Evolutionary conservation across 30 jellyfish, hydroid and myxozoan species (phyloP), one percentile per base, ranked within the genome.

Genomic region (Aurelia sp.): DNA sequence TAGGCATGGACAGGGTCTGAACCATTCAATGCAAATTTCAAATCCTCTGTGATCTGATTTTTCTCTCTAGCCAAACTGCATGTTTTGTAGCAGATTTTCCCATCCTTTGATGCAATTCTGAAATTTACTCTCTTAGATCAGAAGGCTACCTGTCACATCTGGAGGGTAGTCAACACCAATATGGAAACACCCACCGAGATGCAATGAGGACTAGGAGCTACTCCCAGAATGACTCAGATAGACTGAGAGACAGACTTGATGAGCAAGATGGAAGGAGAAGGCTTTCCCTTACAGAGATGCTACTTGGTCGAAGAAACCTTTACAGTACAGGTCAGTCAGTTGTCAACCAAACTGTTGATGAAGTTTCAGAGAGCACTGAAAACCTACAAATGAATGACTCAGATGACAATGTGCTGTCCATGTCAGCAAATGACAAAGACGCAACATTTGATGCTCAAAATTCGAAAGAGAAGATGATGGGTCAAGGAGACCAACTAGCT

Each of bases 271-370:
- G 53, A 10, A 72, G 66, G 47, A 68, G 84, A 44, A 41, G 86
- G 33, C 13, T 51, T 16, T 84, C 93, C 30, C 47, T 84, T 20
- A 58, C 87, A 15, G 87, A 84, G 27, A 18, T 73, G 15, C 74
- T 84, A n/a, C 81, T 84, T 73, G 93, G 87, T 21, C 86, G 86
- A 20, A 40, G 87, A 48, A 61, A 71, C 82, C 47, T 73, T 50
- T 53, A 50, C 71, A 73, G 77, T 12, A 19, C 66, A 10, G 48
- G 40, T 78, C 69, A 63, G 62, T 66, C 89, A 8, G 82, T 73
- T 44, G 67, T 63, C 55, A 31, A 47, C n/a, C 79, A 71, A 20
- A 62, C 93, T 21, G 74, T 71, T 16, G 69, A 17, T 13, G 93
- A 84, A 48, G 93, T 50, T n/a, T 30, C 82, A 17, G 65, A 53